Conservation (phyloP, 2,888 invertebrate species). For the Drosophila birchii region DNA sequence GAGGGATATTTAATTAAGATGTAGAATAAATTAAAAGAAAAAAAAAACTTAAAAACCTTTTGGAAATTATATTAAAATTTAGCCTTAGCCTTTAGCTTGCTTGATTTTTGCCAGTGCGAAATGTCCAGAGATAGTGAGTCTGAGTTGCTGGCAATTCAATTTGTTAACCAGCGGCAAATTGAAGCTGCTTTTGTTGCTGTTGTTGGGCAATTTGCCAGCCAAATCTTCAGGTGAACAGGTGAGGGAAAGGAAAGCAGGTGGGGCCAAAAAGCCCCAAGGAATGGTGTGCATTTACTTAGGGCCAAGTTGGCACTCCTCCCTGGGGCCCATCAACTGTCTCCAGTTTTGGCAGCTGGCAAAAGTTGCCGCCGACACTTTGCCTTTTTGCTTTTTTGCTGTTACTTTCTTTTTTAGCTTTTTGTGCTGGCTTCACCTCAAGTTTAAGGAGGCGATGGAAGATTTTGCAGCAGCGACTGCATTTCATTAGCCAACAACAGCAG, state of each 20-base stretch:
- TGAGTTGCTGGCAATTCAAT: constrained; percentile 60
- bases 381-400: constrained; percentile 20
- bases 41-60: background rate
- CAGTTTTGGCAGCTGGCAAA: constrained; percentile 76
- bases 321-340: constrained; percentile 68
- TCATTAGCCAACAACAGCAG: constrained; percentile 67
- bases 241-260: constrained; percentile 23
- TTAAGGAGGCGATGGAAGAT: constrained; percentile 16
- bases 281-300: constrained; percentile 45
- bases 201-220: constrained; percentile 46
- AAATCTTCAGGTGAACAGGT: constrained; percentile 15
- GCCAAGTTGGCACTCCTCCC: constrained; percentile 38
- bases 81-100: too few relatives aligned
- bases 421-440: constrained; percentile 1
- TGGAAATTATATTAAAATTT: too few relatives aligned
- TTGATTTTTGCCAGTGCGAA: constrained; percentile 2
- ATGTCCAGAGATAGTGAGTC: constrained; percentile 20
- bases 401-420: constrained; percentile 8
- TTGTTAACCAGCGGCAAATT: constrained; percentile 74
- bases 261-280: constrained; percentile 6
- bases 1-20: background rate
- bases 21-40: too few relatives aligned
- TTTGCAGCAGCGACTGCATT: constrained; percentile 57
- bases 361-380: constrained; percentile 60
- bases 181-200: constrained; percentile 44